Conservation (phyloP, 2,113 vertebrate species). For the Cavia porcellus region DNA sequence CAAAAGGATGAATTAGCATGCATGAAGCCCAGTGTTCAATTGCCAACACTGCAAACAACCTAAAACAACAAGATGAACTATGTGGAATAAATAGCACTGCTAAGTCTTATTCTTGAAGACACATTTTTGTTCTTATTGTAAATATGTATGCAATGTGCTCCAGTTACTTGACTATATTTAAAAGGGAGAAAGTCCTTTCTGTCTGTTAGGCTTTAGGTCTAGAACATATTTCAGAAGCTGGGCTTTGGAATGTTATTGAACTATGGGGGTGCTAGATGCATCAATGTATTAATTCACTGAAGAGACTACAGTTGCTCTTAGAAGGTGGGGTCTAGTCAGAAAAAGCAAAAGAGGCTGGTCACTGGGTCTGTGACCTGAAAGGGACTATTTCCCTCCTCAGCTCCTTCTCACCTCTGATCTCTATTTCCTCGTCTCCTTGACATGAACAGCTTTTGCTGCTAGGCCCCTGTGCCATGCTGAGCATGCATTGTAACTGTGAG, state of each 20-base stretch:
- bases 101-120: background rate
- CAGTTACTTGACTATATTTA: background rate
- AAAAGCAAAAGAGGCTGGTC: background rate
- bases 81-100: background rate
- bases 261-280: background rate
- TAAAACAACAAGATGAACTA: background rate
- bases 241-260: background rate
- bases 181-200: background rate
- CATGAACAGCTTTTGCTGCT: background rate
- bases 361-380: background rate
- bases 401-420: background rate
- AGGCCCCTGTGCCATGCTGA: background rate
- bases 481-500: background rate
- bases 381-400: background rate
- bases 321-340: background rate
- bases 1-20: background rate
- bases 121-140: background rate
- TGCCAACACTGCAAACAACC: background rate
- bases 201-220: background rate
- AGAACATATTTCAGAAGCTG: background rate
- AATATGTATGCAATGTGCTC: background rate
- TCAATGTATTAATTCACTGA: background rate
- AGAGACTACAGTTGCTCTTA: background rate
- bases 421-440: background rate
- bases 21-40: background rate